phyloP scores from a whole-genome alignment of 2,113 vertebrate genomes.

The Microtus richardsoni region DNA sequence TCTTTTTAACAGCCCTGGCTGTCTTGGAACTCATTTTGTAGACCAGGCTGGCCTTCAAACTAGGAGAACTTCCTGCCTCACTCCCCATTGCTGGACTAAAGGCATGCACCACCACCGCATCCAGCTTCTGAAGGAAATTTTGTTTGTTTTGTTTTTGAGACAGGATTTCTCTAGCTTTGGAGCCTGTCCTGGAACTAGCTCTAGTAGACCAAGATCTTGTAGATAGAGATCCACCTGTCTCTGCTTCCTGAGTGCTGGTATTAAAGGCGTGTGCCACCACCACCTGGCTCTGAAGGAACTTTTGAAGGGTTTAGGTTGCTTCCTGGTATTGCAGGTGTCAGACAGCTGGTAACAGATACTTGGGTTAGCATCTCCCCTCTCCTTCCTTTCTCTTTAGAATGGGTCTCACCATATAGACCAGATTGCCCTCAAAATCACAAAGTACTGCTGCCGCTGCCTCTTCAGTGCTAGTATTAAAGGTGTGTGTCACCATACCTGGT shows the following conservation, averaged over 20 bases:
- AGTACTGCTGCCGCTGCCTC: neutral
- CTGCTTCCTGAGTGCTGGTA: no score
- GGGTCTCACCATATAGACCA: neutral
- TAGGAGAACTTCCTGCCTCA: neutral
- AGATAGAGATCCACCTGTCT: neutral
- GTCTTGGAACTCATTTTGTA: neutral
- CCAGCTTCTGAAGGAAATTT: neutral
- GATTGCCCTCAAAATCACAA: neutral
- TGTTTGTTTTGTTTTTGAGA: no score
- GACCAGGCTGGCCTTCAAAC: neutral
- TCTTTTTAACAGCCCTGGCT: neutral
- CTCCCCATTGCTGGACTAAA: neutral
- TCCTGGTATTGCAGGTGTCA: conserved; percentile 72
- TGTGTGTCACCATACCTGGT: neutral
- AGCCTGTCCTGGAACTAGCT: no score
- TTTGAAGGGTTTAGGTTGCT: conserved; percentile 64
- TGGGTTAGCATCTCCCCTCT: neutral
- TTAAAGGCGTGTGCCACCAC: neutral
- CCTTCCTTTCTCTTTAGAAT: neutral
- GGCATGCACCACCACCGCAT: no score
- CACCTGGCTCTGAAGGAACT: neutral
- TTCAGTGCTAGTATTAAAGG: neutral
- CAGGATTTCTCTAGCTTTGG: no score
- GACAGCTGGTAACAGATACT: conserved; percentile 68
- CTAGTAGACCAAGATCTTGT: no score